These are phyloP conservation scores for Gila robusta DNA, from an alignment of 2,797 vertebrate species.

Conservation along the genomic window DNA sequence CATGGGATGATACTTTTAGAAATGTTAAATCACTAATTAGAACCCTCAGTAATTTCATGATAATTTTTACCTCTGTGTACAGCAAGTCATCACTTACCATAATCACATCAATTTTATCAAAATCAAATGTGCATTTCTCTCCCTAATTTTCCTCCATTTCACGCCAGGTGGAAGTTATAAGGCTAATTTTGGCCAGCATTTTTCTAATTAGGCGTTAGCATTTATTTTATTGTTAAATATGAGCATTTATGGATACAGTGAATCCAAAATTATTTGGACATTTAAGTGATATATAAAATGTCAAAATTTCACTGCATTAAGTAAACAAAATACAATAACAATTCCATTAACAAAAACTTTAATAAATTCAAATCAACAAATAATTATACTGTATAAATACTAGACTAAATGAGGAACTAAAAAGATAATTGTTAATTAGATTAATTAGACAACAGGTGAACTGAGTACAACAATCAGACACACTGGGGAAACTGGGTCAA, in stretches of 20 bases:
- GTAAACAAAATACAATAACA: neutral
- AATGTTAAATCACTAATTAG: neutral
- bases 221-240: constrained; percentile 8
- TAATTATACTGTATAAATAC: too few relatives aligned
- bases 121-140: constrained; percentile 14
- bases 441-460: too few relatives aligned
- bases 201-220: neutral
- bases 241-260: neutral
- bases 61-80: constrained; percentile 2
- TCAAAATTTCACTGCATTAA: neutral
- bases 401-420: too few relatives aligned
- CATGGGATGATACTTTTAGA: too few relatives aligned
- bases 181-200: neutral
- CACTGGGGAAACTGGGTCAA: too few relatives aligned
- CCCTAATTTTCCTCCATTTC: neutral
- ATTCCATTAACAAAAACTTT: neutral
- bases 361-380: neutral
- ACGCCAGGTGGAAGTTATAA: neutral
- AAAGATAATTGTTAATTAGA: too few relatives aligned
- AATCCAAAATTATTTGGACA: neutral
- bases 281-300: neutral
- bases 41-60: constrained; percentile 4
- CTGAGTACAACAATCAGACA: too few relatives aligned
- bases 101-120: neutral
- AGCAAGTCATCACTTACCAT: constrained; percentile 29